Evolutionary conservation across 2,797 vertebrate genomes (phyloP), one percentile per base, ranked within the genome.

Genomic region (Phataginus tetradactyla): DNA sequence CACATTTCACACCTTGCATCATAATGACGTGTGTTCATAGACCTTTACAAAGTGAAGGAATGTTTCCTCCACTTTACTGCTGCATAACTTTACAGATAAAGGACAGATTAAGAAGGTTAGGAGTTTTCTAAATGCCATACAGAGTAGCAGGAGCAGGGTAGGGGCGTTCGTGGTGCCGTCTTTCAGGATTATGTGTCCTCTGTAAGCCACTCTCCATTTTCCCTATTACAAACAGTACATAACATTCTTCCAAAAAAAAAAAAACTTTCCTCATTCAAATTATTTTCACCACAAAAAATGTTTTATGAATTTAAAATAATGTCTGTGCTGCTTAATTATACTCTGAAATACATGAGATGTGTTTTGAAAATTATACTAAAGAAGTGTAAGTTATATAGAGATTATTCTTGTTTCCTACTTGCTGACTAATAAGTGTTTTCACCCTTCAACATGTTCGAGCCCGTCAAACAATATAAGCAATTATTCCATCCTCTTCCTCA

Each of bases 361-460:
- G 55, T 69, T 93, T 80, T 94, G 25, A 78, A 90, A 92, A 95
- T 37, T 55, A 2, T 39, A 34, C 49, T 61, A 23, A 81, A 93
- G 9, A 77, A 59, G 55, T 13, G 7, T 42, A 80, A 94, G 39
- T 17, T 64, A 32, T 75, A 27, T 59, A 42, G 3, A 32, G 20
- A 55, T 59, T 27, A 49, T 72, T 6, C 18, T 93, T 77, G 37
- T 84, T 83, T 64, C 42, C 32, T 86, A 39, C 37, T 81, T 88
- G 27, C 17, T 34, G 21, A 71, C 34, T 72, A 87, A 69, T 75
- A 89, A 66, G 74, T 49, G 9, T 18, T 61, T 96, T 92, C 78
- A 69, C 6, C 85, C 93, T 80, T 90, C n/a, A 86, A 23, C 17
- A 42, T 61, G 0, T 87, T 90, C 89, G 42, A 64, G 13, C 42